Base-by-base conservation (phyloP, 1,140 invertebrate genomes). In the Dufourea novaeangliae region DNA sequence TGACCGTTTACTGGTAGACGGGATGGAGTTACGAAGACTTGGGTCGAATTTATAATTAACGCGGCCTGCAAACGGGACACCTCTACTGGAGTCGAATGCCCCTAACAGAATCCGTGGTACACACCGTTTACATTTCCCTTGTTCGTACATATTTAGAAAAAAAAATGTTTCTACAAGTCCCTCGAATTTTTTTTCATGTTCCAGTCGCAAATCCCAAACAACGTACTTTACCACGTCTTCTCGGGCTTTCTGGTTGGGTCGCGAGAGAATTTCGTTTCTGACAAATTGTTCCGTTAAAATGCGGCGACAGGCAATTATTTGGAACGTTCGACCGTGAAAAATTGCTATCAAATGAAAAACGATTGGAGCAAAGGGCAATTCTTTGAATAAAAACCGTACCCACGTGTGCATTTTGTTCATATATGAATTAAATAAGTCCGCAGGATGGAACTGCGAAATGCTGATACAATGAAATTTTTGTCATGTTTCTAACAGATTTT, bases 1-100 rank as follows among this genome's bases (percentile, higher is more conserved):
- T 86, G 80, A 83, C 84, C 80, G 84, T 86, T 86, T 86, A 85
- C 79, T 85, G 72, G 76, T 76, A 77, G 77, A 85, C 70, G 39
- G 79, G 67, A 81, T 54, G 78, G 57, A 70, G 73, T 69, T 71
- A 76, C n/a, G 68, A 75, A 78, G 80, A 83, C 82, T 86, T 63
- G 77, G 80, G 78, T 85, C 83, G 83, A 88, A 87, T 89, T 89
- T 88, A 89, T 89, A 89, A 89, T 89, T 89, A 89, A 88, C 88
- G 79, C 78, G 78, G 79, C 67, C 64, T 68, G 80, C 84, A 89
- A 89, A 88, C 85, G 86, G 88, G 79, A 87, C 87, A 86, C 80
- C 82, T 76, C 64, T 82, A 76, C 79, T 76, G 84, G 83, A 85
- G 63, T 63, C 83, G 59, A 59, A 66, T 54, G 46, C 25, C 54